These are phyloP conservation scores for Leucophora obtusa DNA, from an alignment of 2,888 invertebrate genomes.

Conservation along the genomic window DNA sequence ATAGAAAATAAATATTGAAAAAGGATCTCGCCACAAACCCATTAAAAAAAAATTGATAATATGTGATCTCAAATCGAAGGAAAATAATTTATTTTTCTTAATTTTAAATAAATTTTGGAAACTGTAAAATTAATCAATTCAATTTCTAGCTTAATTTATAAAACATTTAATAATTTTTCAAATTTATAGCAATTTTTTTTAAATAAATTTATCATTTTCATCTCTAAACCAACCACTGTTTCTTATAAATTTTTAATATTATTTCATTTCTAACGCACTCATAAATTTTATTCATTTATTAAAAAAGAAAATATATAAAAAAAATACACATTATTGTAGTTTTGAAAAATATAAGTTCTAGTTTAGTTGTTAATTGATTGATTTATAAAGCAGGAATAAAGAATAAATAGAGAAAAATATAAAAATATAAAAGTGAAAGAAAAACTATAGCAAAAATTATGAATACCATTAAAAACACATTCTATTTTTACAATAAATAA, in stretches of 20 bases:
- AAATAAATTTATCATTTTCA: not conserved
- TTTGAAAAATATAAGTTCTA: not conserved
- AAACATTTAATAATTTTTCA: no score
- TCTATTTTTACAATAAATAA: constrained; percentile 5
- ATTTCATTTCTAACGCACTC: not conserved
- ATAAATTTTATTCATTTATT: not conserved
- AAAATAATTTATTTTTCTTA: no score
- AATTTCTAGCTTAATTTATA: no score
- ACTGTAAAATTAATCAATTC: no score
- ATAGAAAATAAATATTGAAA: no score
- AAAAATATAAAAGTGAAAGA: not conserved
- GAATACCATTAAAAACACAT: constrained; percentile 12
- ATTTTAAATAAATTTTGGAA: no score
- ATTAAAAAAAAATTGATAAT: no score
- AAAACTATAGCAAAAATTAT: constrained; percentile 8
- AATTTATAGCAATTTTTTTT: no score
- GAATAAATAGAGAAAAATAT: not conserved
- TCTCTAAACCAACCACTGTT: not conserved
- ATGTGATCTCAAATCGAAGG: no score
- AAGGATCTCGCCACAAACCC: no score
- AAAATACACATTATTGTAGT: not conserved
- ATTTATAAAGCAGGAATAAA: constrained; percentile 36
- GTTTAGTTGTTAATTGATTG: constrained; percentile 35
- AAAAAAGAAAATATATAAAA: not conserved
- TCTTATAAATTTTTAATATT: not conserved